Conservation (phyloP, 2,888 invertebrate species). For the Stenurella melanura region DNA sequence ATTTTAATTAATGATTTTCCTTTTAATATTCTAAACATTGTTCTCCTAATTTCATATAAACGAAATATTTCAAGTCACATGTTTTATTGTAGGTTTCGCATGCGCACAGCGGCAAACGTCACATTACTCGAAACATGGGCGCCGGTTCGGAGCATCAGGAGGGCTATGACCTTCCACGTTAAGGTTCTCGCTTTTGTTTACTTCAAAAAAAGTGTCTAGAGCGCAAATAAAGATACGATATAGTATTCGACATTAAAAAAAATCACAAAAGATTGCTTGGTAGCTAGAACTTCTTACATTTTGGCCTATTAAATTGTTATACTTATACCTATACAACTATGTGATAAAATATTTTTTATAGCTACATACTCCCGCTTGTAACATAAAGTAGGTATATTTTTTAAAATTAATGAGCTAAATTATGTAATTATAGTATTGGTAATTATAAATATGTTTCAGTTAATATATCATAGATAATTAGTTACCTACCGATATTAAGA, state of each 20-base stretch:
- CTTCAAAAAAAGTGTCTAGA: constrained; percentile 15
- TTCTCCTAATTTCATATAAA: constrained; percentile 47
- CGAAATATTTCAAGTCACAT: constrained; percentile 61
- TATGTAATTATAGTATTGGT: too few species aligned
- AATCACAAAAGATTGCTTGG: not conserved
- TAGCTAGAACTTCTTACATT: not conserved
- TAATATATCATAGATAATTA: too few species aligned
- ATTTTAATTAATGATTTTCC: constrained; percentile 52
- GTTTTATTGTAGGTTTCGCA: constrained; percentile 59
- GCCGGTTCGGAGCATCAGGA: constrained; percentile 13
- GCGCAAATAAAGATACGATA: not conserved
- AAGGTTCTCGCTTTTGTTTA: constrained; percentile 6
- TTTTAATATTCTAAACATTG: constrained; percentile 46
- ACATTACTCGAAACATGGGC: constrained; percentile 50
- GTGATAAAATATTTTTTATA: too few species aligned
- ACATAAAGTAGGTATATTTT: too few species aligned
- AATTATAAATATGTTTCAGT: too few species aligned
- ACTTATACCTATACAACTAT: too few species aligned
- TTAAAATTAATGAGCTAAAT: too few species aligned
- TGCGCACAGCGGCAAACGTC: constrained; percentile 55
- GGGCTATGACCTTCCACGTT: constrained; percentile 30
- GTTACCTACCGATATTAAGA: too few species aligned
- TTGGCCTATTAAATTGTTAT: too few species aligned
- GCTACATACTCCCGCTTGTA: too few species aligned
- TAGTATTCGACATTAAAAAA: not conserved